These are phyloP conservation scores for Sebastes fasciatus DNA, from an alignment of 2,113 vertebrate species.

Conservation along the genomic window DNA sequence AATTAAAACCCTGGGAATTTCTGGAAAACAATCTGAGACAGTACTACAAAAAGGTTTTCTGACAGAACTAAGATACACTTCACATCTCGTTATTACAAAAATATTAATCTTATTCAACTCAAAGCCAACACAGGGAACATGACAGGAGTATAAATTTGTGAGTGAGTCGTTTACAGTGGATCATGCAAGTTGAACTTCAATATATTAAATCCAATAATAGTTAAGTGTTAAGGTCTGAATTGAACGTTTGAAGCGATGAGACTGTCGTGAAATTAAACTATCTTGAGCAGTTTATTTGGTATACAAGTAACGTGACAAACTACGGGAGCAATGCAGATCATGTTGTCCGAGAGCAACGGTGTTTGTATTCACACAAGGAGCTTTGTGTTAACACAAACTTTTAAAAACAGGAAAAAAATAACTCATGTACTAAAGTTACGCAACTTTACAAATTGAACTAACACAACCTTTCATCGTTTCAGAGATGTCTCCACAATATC, in stretches of 20 bases:
- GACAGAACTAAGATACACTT: constrained; percentile 65
- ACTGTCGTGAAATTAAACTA: constrained; percentile 29
- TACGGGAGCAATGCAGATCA: constrained; percentile 35
- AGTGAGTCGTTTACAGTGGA: constrained; percentile 23
- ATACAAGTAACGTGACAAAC: constrained; percentile 31
- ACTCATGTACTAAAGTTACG: constrained; percentile 62
- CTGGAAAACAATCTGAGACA: constrained; percentile 56
- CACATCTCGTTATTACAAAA: constrained; percentile 75
- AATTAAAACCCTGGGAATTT: constrained; percentile 44
- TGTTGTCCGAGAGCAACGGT: constrained; percentile 13
- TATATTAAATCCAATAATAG: constrained; percentile 44
- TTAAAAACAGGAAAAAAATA: constrained; percentile 71
- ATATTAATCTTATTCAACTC: constrained; percentile 75
- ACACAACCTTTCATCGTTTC: constrained; percentile 49
- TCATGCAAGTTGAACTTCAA: constrained; percentile 60
- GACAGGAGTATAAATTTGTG: constrained; percentile 37
- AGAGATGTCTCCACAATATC: constrained; percentile 53
- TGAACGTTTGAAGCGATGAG: background rate
- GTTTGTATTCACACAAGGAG: constrained; percentile 37
- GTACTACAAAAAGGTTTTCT: constrained; percentile 56
- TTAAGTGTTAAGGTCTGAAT: background rate
- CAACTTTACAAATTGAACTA: constrained; percentile 69
- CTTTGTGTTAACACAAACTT: constrained; percentile 50
- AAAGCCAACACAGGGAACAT: constrained; percentile 34
- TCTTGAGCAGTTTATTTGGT: constrained; percentile 46